Evolutionary conservation across 2,113 vertebrate genomes (phyloP), one percentile per base, ranked within the genome.

Genomic region (Elgaria multicarinata): DNA sequence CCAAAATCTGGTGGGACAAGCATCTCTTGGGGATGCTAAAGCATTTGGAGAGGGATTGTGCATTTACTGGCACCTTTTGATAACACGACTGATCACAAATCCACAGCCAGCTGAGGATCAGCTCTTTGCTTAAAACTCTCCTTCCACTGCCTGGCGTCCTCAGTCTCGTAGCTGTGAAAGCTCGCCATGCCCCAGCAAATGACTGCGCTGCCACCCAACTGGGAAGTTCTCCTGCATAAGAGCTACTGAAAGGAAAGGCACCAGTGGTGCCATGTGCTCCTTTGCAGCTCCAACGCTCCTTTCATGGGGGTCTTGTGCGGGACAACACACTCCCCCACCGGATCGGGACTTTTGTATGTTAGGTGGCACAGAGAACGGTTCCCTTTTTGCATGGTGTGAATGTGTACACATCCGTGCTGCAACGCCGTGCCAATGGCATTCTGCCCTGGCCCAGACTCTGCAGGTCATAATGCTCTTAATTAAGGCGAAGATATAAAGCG

Each of bases 381-480:
- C 13, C 36, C 8, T 10, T 9, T 5, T 36, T 14, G 22, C 33
- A 1, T 4, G 55, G 50, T 4, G 8, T 1, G 26, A 4, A 1
- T 5, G 67, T 26, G 9, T 20, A 6, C 14, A 1, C 2, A 1
- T 8, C 1, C 6, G 9, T 33, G 9, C 1, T 31, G 3, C 33
- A 72, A 36, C 2, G 7, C 6, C n/a, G 82, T 14, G 28, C 14
- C 44, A 3, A 2, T 1, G 24, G 22, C 20, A 7, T 28, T 20
- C 55, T 16, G 76, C 2, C 13, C 42, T 9, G 46, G 74, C 14
- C 42, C 42, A 1, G 6, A 20, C 72, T 64, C 53, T 6, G n/a
- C n/a, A 16, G 64, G 10, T 6, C 0, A 66, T 12, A 62, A 39
- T 55, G 44, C 79, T 50, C 81, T 67, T 13, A 77, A 39, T 42